Percentiles rank a stretch among this genome's conserved stretches.
phyloP scores from a whole-genome alignment of 2,113 vertebrate species.

The Sprattus sprattus region DNA sequence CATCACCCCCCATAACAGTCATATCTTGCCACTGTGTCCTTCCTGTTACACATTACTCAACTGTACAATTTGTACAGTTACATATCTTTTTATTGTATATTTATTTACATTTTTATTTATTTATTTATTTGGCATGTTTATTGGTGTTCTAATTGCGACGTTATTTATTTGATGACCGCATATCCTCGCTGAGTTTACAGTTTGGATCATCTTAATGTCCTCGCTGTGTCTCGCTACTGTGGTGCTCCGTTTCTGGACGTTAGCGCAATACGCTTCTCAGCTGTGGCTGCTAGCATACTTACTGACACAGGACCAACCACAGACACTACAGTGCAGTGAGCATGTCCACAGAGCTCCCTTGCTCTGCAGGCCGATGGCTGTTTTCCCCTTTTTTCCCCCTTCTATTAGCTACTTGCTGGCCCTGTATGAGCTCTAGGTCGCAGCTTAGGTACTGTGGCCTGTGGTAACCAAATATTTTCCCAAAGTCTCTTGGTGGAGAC shows the following conservation, averaged over 20 bases:
- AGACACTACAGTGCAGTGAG: too few species aligned
- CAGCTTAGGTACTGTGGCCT: neutral
- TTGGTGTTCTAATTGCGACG: neutral
- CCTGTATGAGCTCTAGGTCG: neutral
- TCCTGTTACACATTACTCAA: neutral
- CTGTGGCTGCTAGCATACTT: too few species aligned
- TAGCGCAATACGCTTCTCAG: too few species aligned
- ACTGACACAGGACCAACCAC: neutral
- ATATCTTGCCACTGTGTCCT: slow-evolving; percentile 25
- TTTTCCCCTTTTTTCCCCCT: neutral
- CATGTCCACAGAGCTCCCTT: too few species aligned
- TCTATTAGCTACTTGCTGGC: too few species aligned
- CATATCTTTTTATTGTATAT: slow-evolving; percentile 36
- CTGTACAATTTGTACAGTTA: neutral
- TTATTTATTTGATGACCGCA: slow-evolving; percentile 1
- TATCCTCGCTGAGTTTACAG: too few species aligned
- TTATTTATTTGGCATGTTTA: slow-evolving; percentile 31
- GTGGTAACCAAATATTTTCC: neutral
- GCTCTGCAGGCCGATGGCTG: neutral
- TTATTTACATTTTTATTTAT: slow-evolving; percentile 40
- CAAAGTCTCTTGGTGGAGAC: neutral
- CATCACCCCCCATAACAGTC: slow-evolving; percentile 26
- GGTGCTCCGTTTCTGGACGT: slow-evolving; percentile 1
- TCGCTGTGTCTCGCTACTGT: neutral
- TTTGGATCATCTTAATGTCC: neutral